Evolutionary conservation across 2,113 vertebrate species (phyloP).

Genomic region (Ictidomys tridecemlineatus): DNA sequence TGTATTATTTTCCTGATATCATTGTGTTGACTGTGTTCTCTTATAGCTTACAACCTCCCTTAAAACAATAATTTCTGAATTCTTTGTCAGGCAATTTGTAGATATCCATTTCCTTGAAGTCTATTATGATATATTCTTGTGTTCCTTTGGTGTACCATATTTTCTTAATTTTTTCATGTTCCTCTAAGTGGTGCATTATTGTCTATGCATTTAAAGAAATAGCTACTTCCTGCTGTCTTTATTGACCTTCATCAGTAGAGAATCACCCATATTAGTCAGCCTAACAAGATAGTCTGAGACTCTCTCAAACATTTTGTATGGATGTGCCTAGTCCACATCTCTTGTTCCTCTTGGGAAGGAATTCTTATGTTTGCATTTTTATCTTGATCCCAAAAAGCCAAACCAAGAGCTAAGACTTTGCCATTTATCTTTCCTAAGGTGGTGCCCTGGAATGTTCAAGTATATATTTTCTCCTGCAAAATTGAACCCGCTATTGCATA

Average conservation of each 20-base stretch:
- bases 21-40: background rate
- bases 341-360: background rate
- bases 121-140: background rate
- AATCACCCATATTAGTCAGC: background rate
- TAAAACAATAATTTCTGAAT: background rate
- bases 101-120: background rate
- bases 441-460: background rate
- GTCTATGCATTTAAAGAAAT: too few relatives aligned
- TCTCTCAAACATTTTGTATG: background rate
- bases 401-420: background rate
- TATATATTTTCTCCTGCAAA: background rate
- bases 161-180: background rate
- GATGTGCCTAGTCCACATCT: background rate
- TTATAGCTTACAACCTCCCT: background rate
- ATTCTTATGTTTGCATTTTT: background rate
- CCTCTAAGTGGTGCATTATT: background rate
- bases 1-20: background rate
- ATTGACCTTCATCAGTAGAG: background rate
- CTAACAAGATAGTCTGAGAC: background rate
- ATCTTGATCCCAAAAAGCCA: background rate
- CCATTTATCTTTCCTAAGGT: background rate
- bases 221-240: too few relatives aligned
- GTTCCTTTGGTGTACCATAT: too few relatives aligned
- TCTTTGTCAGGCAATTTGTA: background rate
- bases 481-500: background rate